phyloP scores from a whole-genome alignment of 2,113 vertebrate species.

The Gallinago paraguaiae region DNA sequence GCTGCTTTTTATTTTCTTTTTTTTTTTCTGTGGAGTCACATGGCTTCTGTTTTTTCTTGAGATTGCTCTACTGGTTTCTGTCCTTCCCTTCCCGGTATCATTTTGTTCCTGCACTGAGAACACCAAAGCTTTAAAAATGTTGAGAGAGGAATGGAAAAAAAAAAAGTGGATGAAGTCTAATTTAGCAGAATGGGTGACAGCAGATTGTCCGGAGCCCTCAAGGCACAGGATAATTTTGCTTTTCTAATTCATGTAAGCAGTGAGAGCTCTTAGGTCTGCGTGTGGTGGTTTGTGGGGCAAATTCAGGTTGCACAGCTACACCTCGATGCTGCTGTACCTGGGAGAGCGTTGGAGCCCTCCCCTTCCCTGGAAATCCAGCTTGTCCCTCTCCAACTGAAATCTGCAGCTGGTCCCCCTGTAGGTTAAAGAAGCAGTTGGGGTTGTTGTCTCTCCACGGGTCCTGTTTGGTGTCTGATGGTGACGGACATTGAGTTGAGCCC shows the following conservation, averaged over 20 bases:
- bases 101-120: background rate
- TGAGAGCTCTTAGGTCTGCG: accelerated
- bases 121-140: background rate
- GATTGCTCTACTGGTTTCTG: background rate
- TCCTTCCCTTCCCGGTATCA: background rate
- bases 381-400: background rate
- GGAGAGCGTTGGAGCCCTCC: background rate
- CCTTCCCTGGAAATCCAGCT: background rate
- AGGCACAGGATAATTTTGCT: background rate
- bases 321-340: accelerated
- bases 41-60: background rate
- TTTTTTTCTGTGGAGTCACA: background rate
- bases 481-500: background rate
- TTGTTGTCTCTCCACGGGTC: background rate
- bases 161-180: background rate
- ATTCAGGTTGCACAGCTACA: accelerated
- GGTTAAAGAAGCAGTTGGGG: background rate
- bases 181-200: background rate
- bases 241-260: background rate
- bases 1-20: background rate
- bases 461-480: background rate
- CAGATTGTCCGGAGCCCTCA: background rate
- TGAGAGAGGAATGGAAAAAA: background rate
- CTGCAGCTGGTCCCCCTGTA: accelerated
- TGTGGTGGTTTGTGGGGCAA: accelerated